Evolutionary conservation across 2,888 invertebrate species (phyloP).

Genomic region (Folsomia manolachei): DNA sequence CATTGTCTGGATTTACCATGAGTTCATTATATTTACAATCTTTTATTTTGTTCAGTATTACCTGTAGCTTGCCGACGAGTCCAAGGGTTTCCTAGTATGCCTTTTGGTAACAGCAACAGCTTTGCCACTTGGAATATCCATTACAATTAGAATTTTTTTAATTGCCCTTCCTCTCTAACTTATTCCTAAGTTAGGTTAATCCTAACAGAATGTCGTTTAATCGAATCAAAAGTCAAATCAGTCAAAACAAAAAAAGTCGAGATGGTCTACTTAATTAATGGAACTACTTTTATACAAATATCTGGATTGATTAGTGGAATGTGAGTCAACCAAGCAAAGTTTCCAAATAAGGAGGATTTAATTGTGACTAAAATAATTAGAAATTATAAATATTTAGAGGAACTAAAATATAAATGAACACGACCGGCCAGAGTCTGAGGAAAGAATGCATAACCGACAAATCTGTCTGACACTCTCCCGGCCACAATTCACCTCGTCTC

Average conservation of each 20-base stretch:
- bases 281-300: too few species aligned
- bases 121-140: slow-evolving; percentile 33
- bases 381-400: neutral
- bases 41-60: slow-evolving; percentile 2
- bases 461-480: neutral
- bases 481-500: neutral
- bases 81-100: slow-evolving; percentile 19
- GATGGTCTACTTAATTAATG: too few species aligned
- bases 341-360: too few species aligned
- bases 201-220: neutral
- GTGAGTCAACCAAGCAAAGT: too few species aligned
- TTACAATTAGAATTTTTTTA: slow-evolving; percentile 24
- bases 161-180: slow-evolving; percentile 16
- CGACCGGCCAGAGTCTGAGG: neutral
- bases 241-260: neutral
- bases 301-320: too few species aligned
- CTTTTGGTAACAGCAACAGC: neutral
- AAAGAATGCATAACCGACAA: neutral
- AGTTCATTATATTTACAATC: slow-evolving; percentile 3
- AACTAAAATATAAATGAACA: neutral
- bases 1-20: neutral
- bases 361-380: neutral
- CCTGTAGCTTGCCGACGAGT: slow-evolving; percentile 27
- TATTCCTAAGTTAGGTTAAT: neutral
- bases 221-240: too few species aligned